Evolutionary conservation across 2,888 invertebrate species (phyloP), one percentile per base, ranked within the genome.

Genomic region (Pilophorus perplexus): DNA sequence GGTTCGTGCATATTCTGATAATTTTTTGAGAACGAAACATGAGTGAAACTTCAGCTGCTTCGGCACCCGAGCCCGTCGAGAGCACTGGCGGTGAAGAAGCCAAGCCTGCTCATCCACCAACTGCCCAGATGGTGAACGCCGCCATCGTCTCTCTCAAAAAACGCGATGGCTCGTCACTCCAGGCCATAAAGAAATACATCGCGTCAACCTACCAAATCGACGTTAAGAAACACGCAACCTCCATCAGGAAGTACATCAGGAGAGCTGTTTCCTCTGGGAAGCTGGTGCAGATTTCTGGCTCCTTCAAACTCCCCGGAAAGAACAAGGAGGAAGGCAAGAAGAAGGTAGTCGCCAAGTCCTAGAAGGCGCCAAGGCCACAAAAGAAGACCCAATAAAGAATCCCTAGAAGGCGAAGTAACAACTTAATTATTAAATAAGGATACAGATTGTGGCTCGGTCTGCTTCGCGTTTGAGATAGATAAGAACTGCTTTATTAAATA

Each of bases 181-280:
- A 75, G 48, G 82, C 83, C 1, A 85, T 86, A 74, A 85, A 84
- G 74, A 86, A 86, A 73, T 85, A 83, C 74, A 80, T 87, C 54
- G 76, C 79, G 8, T 77, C 79, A 22, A 82, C 80, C 66, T 84
- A 85, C 79, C 82, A 82, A 67, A 78, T 84, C 4, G 84, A 85
- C 73, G 78, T 79, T 1, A 82, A 82, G 67, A 84, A 83, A 72
- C 74, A 82, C 48, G 79, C 81, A 1, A 80, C 80, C 1, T 84
- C 80, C 75, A 85, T 86, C 72, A 83, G 80, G 70, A 83, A 81
- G 68, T 84, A 81, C 71, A 72, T 85, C 68, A 84, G 83, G 74
- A 74, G 76, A 12, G 82, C 82, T 14, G 81, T 85, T n/a, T 77
- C 76, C 1, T 72, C 72, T 28, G 70, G 70, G 0, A 60, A 44